phyloP scores from a whole-genome alignment of 1,140 invertebrate genomes.

The Diprion similis region DNA sequence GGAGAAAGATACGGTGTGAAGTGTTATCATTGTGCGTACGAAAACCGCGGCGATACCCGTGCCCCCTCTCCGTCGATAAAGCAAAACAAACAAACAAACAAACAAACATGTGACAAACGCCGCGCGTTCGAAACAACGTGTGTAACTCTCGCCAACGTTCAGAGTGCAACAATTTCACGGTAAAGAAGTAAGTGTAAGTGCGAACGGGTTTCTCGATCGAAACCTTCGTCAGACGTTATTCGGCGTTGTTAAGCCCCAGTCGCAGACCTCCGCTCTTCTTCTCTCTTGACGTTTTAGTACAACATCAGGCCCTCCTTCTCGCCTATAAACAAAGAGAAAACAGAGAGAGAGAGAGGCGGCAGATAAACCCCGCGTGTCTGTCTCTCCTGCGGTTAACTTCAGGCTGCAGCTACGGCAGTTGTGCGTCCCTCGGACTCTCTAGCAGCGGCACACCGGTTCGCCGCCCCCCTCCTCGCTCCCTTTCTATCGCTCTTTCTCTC shows the following conservation, averaged over 20 bases:
- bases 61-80: neutral
- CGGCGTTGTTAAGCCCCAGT: no score
- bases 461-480: neutral
- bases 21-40: slow-evolving; percentile 22
- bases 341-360: neutral
- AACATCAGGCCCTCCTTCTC: neutral
- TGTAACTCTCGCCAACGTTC: neutral
- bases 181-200: no score
- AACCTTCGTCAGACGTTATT: no score
- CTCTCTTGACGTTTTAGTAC: no score
- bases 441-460: neutral
- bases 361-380: neutral
- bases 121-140: neutral
- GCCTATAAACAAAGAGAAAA: neutral
- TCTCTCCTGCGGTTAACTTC: neutral
- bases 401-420: slow-evolving; percentile 4
- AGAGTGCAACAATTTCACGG: no score
- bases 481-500: slow-evolving; percentile 23
- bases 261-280: no score
- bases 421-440: neutral
- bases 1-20: slow-evolving; percentile 43
- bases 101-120: slow-evolving; percentile 3
- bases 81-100: neutral
- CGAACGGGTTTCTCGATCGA: no score
- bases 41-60: neutral